Evolutionary conservation across 2,113 vertebrate species (phyloP), one percentile per base, ranked within the genome.

Genomic region (Nothobranchius furzeri): DNA sequence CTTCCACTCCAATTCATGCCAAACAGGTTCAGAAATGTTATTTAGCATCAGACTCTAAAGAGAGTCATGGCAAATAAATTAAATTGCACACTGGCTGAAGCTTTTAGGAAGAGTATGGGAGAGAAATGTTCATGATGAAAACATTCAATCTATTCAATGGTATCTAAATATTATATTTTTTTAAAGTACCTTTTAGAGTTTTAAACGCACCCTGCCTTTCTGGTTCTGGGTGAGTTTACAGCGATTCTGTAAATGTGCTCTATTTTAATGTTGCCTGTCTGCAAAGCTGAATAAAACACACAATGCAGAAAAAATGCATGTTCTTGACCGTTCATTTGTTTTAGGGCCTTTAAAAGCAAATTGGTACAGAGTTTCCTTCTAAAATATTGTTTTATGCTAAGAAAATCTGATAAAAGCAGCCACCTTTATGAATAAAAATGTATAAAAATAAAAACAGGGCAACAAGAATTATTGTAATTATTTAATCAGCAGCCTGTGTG

Each of bases 401-500:
- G 9, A 40, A 40, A 40, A 40, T 8, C 4, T 40, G 6, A 30
- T 30, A 30, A 30, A 30, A 30, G 3, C 30, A 4, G 30, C 30
- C 37, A 40, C 37, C 37, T 40, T 40, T 9, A 40, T 40, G 7
- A 8, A 40, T 3, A 40, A 40, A 30, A 30, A 30, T 30, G 30
- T 42, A 42, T 42, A 8, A 4, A 42, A 42, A 7, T 11, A 42
- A 42, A 9, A 9, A 42, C 40, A 42, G 40, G 40, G 7, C 8
- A 45, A 37, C 50, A 35, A 57, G 9, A 13, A 15, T 10, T 52
- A 30, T 30, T 30, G 2, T 25, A 43, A 58, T 12, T 25, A 51
- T 53, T 20, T 24, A n/a, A 57, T 75, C 62, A 15, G 72, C 64
- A 60, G 30, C 30, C 30, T 30, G 30, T 53, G 43, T 57, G 88